A percentile compares a stretch with the other conserved stretches of the same genome.
These are phyloP conservation scores for Sarcophaga peregrina DNA, from an alignment of 1,140 invertebrate species.

Conservation along the genomic window DNA sequence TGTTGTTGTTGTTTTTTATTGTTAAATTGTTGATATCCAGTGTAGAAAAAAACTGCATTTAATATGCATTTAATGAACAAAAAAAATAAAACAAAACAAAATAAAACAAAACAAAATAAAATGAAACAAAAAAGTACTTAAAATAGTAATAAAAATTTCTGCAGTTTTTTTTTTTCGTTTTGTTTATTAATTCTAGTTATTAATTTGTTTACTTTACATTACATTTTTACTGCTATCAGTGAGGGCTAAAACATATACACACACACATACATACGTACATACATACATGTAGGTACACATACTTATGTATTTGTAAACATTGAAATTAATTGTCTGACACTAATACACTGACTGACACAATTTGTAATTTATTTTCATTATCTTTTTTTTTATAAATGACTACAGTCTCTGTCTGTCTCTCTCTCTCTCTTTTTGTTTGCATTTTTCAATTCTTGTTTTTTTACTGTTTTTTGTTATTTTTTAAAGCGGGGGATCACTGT, in stretches of 20 bases:
- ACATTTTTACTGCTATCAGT: neutral
- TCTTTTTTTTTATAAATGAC: neutral
- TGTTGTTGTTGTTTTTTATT: neutral
- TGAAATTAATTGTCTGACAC: too few relatives aligned
- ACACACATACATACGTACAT: too few relatives aligned
- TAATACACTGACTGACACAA: too few relatives aligned
- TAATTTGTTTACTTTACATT: neutral
- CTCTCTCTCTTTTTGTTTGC: neutral
- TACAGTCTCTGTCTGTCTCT: neutral
- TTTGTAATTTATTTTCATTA: neutral
- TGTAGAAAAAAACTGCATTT: too few relatives aligned
- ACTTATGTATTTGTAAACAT: too few relatives aligned
- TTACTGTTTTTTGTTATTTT: slow-evolving; percentile 12
- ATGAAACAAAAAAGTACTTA: too few relatives aligned
- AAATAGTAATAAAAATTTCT: neutral
- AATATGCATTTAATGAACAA: too few relatives aligned
- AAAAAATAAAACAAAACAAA: too few relatives aligned
- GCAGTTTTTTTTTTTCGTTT: neutral
- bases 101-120: too few relatives aligned
- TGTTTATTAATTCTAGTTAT: neutral
- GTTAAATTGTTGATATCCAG: too few relatives aligned
- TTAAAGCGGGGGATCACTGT: slow-evolving; percentile 25
- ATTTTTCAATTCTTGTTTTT: slow-evolving; percentile 15
- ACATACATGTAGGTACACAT: too few relatives aligned
- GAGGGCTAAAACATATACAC: too few relatives aligned